Conservation (phyloP, 2,797 vertebrate genomes). For the Propithecus perrieri region DNA sequence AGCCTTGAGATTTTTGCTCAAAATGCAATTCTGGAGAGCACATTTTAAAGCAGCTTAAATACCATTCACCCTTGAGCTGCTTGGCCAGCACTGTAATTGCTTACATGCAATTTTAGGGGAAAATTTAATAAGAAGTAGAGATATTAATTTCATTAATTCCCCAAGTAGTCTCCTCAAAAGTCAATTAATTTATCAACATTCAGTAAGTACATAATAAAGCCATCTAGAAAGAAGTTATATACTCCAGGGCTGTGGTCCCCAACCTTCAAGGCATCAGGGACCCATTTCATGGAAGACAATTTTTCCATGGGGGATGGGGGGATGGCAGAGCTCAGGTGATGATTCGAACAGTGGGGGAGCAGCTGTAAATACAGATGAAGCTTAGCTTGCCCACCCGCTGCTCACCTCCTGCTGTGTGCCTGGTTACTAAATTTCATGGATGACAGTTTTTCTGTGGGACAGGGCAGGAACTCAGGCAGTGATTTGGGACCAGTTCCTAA, state of each 20-base stretch:
- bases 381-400: too few species aligned
- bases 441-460: too few species aligned
- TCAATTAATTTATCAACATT: background rate
- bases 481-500: too few species aligned
- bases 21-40: background rate
- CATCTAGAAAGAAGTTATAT: background rate
- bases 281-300: too few species aligned
- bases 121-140: constrained; percentile 38
- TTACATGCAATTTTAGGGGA: background rate
- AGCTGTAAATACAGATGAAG: too few species aligned
- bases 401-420: too few species aligned
- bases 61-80: background rate
- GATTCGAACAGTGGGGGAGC: too few species aligned
- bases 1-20: background rate
- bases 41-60: background rate
- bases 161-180: constrained; percentile 33
- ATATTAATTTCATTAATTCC: constrained; percentile 28
- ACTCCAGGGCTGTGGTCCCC: background rate
- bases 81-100: background rate
- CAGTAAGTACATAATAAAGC: background rate
- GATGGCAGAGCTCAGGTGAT: too few species aligned
- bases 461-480: too few species aligned
- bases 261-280: too few species aligned
- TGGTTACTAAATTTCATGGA: too few species aligned
- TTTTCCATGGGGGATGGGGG: too few species aligned